Conservation (phyloP, 2,113 vertebrate species). For the Phyllostomus hastatus region DNA sequence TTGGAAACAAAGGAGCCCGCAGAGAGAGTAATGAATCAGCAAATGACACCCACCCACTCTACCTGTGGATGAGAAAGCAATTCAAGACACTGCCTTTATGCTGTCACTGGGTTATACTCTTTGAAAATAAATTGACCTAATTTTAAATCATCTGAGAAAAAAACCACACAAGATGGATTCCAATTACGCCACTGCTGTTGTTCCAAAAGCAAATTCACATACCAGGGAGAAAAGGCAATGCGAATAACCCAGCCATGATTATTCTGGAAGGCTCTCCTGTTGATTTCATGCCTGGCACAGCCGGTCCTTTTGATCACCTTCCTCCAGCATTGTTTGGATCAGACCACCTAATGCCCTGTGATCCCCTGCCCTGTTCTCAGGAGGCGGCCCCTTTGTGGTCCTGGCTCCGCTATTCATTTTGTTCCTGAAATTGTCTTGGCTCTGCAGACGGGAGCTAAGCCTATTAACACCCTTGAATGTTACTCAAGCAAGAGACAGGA, state of each 20-base stretch:
- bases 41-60: slow-evolving; percentile 69
- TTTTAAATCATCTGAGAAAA: slow-evolving; percentile 75
- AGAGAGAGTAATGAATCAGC: slow-evolving; percentile 82
- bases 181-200: slow-evolving; percentile 68
- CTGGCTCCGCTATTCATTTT: not conserved
- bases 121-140: slow-evolving; percentile 77
- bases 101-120: slow-evolving; percentile 43
- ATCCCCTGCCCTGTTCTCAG: not conserved
- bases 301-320: slow-evolving; percentile 26
- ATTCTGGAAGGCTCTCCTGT: slow-evolving; percentile 22
- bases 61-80: slow-evolving; percentile 60
- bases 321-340: slow-evolving; percentile 2
- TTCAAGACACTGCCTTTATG: slow-evolving; percentile 58
- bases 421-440: slow-evolving; percentile 25
- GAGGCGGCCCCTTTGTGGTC: not conserved
- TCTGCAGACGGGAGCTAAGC: not conserved
- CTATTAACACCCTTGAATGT: not conserved
- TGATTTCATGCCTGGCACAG: slow-evolving; percentile 11
- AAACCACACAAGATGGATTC: slow-evolving; percentile 74
- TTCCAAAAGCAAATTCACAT: slow-evolving; percentile 60
- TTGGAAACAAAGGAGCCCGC: slow-evolving; percentile 73
- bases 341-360: not conserved
- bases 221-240: slow-evolving; percentile 40
- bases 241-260: not conserved
- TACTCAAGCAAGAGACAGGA: not conserved